Conservation (phyloP, 2,888 invertebrate species). For the Thereva unica region DNA sequence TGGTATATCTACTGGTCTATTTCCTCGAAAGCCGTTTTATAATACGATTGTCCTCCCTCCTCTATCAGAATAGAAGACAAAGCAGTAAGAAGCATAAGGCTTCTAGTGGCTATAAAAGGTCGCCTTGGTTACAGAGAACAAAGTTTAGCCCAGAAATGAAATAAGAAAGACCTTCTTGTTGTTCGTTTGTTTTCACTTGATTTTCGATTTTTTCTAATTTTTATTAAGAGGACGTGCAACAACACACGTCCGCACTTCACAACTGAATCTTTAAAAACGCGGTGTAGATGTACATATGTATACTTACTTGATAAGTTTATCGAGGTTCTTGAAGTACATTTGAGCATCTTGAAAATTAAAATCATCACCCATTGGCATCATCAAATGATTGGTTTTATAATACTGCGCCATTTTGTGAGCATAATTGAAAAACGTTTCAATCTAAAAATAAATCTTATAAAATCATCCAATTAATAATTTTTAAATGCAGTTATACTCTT, state of each 20-base stretch:
- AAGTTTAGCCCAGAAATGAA: too few species aligned
- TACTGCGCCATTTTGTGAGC: conserved; percentile 60
- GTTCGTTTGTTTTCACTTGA: neutral
- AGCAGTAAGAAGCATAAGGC: too few species aligned
- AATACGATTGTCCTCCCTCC: too few species aligned
- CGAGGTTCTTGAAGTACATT: conserved; percentile 84
- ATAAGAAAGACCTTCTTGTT: neutral
- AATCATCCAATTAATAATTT: neutral
- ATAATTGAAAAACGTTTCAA: conserved; percentile 63
- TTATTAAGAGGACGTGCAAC: neutral
- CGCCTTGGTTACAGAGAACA: too few species aligned
- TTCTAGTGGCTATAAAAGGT: too few species aligned
- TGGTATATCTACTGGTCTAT: too few species aligned
- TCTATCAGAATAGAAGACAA: too few species aligned
- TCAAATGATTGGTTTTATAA: conserved; percentile 72
- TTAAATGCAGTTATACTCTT: conserved; percentile 60
- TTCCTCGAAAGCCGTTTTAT: too few species aligned
- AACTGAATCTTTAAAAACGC: neutral
- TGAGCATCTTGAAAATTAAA: conserved; percentile 80
- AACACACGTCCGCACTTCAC: neutral
- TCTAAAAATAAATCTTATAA: conserved; percentile 56
- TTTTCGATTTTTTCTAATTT: neutral
- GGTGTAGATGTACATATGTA: conserved; percentile 43
- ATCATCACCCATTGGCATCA: conserved; percentile 92
- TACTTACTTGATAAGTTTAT: conserved; percentile 76